Percentiles rank a stretch among this genome's conserved stretches.
These are phyloP conservation scores for Lepus oiostolus DNA, from an alignment of 2,797 vertebrate genomes.

Conservation along the genomic window DNA sequence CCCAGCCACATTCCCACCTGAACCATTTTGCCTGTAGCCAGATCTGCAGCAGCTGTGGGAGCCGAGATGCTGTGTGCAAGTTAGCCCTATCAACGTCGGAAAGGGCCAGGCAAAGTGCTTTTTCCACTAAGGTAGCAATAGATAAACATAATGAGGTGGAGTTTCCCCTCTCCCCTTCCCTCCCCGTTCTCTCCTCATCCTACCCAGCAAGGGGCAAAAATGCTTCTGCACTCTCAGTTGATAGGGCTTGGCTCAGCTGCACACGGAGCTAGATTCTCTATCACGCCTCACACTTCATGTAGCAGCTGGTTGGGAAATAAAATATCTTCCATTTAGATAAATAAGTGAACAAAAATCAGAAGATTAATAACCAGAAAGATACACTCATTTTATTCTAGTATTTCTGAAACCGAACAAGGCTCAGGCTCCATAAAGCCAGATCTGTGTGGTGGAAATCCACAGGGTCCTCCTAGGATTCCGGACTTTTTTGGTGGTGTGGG, in stretches of 20 bases:
- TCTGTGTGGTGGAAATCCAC: not conserved
- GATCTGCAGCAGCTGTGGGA: constrained; percentile 62
- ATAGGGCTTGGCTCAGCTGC: constrained; percentile 73
- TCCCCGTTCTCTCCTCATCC: not conserved
- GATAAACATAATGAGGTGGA: constrained; percentile 54
- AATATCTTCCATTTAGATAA: constrained; percentile 85
- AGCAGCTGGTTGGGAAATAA: constrained; percentile 82
- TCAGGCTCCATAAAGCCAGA: constrained; percentile 31
- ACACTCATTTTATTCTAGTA: constrained; percentile 67
- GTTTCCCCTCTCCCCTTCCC: not conserved
- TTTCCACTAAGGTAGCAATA: no score
- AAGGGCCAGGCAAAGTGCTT: constrained; percentile 42
- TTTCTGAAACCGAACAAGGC: constrained; percentile 58
- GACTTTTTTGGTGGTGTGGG: no score
- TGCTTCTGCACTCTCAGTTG: constrained; percentile 37
- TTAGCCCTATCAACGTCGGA: constrained; percentile 79
- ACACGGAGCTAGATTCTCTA: constrained; percentile 75
- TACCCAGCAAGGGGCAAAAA: not conserved
- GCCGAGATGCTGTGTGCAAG: constrained; percentile 80
- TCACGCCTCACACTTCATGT: constrained; percentile 77
- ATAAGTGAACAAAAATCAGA: constrained; percentile 70
- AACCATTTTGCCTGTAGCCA: constrained; percentile 74
- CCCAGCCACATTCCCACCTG: constrained; percentile 50
- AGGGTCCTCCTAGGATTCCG: no score
- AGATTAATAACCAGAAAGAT: constrained; percentile 85